phyloP scores from a whole-genome alignment of 2,113 vertebrate genomes.

The Trinectes maculatus region DNA sequence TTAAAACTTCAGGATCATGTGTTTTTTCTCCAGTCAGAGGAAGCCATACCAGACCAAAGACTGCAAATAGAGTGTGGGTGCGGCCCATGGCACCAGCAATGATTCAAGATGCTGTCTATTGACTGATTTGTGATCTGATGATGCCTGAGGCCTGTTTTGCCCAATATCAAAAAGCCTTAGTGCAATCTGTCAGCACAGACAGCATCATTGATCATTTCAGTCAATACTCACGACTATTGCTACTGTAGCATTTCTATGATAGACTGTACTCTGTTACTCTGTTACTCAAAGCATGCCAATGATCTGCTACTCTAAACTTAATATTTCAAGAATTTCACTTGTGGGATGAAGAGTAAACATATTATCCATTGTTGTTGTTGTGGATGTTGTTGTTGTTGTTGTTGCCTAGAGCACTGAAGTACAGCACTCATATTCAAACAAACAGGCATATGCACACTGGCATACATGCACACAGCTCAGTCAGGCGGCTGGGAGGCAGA shows the following conservation, averaged over 20 bases:
- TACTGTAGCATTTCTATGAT: slow-evolving; percentile 44
- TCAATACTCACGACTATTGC: slow-evolving; percentile 64
- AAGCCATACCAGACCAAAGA: slow-evolving; percentile 9
- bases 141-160: slow-evolving; percentile 60
- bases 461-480: slow-evolving; percentile 44
- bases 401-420: slow-evolving; percentile 41
- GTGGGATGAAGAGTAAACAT: slow-evolving; percentile 34
- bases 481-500: slow-evolving; percentile 57
- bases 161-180: slow-evolving; percentile 49
- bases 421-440: slow-evolving; percentile 20
- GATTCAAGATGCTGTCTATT: slow-evolving; percentile 61
- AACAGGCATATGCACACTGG: slow-evolving; percentile 14
- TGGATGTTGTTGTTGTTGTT: slow-evolving; percentile 34
- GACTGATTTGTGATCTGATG: slow-evolving; percentile 53
- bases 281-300: slow-evolving; percentile 40
- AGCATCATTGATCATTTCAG: slow-evolving; percentile 64
- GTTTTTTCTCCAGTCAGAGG: too few species aligned
- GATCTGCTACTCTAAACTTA: slow-evolving; percentile 28
- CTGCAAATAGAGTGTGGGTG: slow-evolving; percentile 35
- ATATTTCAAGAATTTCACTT: slow-evolving; percentile 35
- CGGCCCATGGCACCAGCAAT: slow-evolving; percentile 33
- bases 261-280: slow-evolving; percentile 31
- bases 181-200: slow-evolving; percentile 56
- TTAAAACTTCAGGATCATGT: too few species aligned
- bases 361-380: slow-evolving; percentile 23